These are phyloP conservation scores for Ptychoptera albimana DNA, from an alignment of 2,888 invertebrate genomes.

Conservation along the genomic window DNA sequence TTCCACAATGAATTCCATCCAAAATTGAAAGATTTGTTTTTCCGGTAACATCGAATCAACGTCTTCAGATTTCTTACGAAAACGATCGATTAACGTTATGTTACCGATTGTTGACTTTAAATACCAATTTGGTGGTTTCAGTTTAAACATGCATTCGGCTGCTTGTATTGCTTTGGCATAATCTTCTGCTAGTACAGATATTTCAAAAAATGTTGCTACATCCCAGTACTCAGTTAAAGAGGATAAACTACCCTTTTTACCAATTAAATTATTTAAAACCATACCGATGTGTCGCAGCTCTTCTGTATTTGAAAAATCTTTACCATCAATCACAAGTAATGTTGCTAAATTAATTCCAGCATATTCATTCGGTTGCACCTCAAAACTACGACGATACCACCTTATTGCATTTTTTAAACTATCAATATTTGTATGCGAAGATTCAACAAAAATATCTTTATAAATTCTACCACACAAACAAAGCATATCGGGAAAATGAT, in stretches of 20 bases:
- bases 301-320: constrained; percentile 82
- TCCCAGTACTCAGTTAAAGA: constrained; percentile 97
- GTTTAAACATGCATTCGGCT: constrained; percentile 82
- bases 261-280: constrained; percentile 92
- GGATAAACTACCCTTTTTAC: constrained; percentile 88
- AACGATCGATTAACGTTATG: constrained; percentile 82
- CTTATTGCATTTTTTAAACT: constrained; percentile 85
- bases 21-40: constrained; percentile 85
- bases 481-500: constrained; percentile 91
- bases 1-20: constrained; percentile 97
- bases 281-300: constrained; percentile 86
- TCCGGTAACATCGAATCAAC: constrained; percentile 47
- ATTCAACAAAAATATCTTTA: constrained; percentile 94
- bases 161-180: constrained; percentile 94
- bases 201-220: constrained; percentile 96
- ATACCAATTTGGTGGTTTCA: constrained; percentile 87
- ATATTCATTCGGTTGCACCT: constrained; percentile 97
- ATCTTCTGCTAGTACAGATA: constrained; percentile 92
- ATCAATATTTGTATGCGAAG: constrained; percentile 73
- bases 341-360: constrained; percentile 98
- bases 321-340: constrained; percentile 87
- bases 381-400: constrained; percentile 96
- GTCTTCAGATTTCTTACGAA: constrained; percentile 68
- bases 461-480: constrained; percentile 96
- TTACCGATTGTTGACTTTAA: constrained; percentile 95